Base-by-base conservation (phyloP, 2,888 invertebrate species). In the Drosophila subsilvestris region DNA sequence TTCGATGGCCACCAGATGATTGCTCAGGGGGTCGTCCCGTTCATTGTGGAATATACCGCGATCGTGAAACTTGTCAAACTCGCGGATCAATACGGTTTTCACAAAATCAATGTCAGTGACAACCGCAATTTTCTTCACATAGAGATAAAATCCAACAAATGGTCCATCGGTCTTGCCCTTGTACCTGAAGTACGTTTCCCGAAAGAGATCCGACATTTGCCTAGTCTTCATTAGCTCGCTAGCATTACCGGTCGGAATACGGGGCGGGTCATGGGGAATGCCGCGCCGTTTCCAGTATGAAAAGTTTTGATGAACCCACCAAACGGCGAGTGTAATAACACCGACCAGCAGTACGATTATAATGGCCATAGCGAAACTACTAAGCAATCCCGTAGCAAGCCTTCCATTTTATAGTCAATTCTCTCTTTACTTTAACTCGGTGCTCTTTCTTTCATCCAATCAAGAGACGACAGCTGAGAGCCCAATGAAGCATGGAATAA, bases 1-100 rank as follows among this genome's bases (percentile, higher is more conserved):
- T 50, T 93, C 92, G 60, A 92, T 75, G 6, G 83, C 85, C 45
- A 92, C 90, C 3, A 93, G 61, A 63, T 93, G 90, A 0, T 81
- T 90, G 0, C 90, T 87, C 3, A 93, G 61, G 0, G 92, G 92
- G 79, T 93, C 93, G 29, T 89, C 88, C 0, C 75, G 69, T 50
- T 88, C 89, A 54, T 91, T 91, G 29, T 79, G 75, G 32, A 85
- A 91, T 18, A 90, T 37, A 0, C 90, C 91, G 2, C 91, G 91
- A 63, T 89, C 90, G 18, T 83, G 81, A 20, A 92, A 92, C 29
- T 90, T 89, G 7, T 65, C 70, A 18, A 92, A 91, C 45, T 92
- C 91, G 53, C 83, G 89, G 3, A 91, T 86, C 7, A 91, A 66
- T 9, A 92, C 66, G n/a, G 75, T 78, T 65, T 90, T 90, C 1